These are phyloP conservation scores for Phyllotis vaccarum DNA, from an alignment of 2,797 vertebrate species.

Conservation along the genomic window DNA sequence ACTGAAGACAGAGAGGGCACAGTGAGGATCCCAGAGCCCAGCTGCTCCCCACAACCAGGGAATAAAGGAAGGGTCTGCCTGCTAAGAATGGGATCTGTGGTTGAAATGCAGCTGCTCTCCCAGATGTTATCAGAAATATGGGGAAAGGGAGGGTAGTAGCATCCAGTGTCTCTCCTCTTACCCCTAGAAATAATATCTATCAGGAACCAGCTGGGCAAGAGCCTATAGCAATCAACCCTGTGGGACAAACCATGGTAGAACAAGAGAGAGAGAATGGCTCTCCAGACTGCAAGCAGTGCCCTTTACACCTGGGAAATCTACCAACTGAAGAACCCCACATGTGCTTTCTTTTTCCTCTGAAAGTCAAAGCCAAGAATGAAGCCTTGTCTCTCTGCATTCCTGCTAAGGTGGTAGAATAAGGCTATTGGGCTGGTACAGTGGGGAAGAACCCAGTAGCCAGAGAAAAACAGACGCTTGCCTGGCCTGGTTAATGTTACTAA, in stretches of 20 bases:
- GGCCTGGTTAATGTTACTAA: rapidly evolving
- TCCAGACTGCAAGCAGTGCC: too few species aligned
- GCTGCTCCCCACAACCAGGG: neutral
- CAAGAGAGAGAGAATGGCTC: neutral
- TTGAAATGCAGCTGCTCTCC: neutral
- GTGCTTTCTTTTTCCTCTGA: neutral
- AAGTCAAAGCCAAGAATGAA: conserved; percentile 23
- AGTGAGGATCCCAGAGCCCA: neutral
- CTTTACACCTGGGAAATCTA: neutral
- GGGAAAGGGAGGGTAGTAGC: neutral
- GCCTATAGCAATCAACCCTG: neutral
- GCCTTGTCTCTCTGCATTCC: neutral
- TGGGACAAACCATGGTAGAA: neutral
- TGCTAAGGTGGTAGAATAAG: neutral
- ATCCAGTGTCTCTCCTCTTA: neutral
- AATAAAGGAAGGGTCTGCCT: neutral
- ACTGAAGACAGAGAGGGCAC: neutral
- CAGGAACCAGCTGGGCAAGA: neutral
- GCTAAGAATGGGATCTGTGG: neutral
- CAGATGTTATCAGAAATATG: neutral
- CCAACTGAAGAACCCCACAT: neutral
- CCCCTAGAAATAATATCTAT: neutral
- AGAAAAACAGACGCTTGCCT: neutral
- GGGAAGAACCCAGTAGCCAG: neutral
- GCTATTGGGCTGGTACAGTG: neutral